Base-by-base conservation (phyloP, 2,113 vertebrate species). In the Oryzias melastigma region DNA sequence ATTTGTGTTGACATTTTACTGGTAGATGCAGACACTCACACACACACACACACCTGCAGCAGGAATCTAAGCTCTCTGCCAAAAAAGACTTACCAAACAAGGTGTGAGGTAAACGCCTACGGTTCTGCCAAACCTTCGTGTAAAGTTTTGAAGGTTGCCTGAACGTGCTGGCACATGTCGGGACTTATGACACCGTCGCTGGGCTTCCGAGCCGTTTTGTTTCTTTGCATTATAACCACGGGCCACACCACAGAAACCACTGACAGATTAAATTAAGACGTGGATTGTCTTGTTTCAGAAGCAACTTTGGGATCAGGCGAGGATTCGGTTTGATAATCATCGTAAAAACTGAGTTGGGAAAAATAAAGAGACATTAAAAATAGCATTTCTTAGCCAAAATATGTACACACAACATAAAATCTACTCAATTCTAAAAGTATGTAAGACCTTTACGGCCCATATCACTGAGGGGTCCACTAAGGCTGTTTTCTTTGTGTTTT, bases 101-200 rank as follows among this genome's bases (percentile, higher is more conserved):
- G 58, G 47, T 70, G 27, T 66, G 35, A 57, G 73, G 63, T 53
- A 65, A 59, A 73, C 29, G 12, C 55, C 29, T 27, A 1, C 1
- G 12, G 47, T 24, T 52, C 58, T 55, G 58, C 29, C 75, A 72
- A 66, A 55, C 20, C 14, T 71, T 7, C 58, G 44, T 19, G 14
- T 40, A 51, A 68, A 65, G 14, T 44, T 2, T 4, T 45, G 4
- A n/a, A 25, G 51, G 51, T 8, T 73, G 73, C 59, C 72, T n/a
- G 14, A 75, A 76, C 82, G n/a, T 76, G 85, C 58, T 52, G 27
- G 27, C 16, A 18, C 49, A 62, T 58, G 48, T 62, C 20, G 27
- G 29, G 49, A 51, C 50, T 52, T 14, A 22, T 17, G 53, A 44
- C 60, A 77, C 52, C 54, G 48, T 19, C 41, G 42, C 42, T 19